Base-by-base conservation (phyloP, 2,113 vertebrate genomes). In the Etheostoma cragini region DNA sequence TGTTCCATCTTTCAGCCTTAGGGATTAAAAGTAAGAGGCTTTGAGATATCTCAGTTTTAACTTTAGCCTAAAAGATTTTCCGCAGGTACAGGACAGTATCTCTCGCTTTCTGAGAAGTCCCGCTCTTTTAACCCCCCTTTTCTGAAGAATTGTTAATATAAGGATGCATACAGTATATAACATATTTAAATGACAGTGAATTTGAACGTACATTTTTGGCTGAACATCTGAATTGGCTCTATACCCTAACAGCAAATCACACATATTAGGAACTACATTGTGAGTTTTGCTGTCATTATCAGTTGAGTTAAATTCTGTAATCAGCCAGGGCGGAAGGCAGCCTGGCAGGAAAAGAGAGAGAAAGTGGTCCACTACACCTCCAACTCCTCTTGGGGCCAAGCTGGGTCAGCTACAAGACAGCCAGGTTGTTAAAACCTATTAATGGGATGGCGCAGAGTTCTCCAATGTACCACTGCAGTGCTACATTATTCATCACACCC, bases 351-450 rank as follows among this genome's bases (percentile, higher is more conserved):
- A 81, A 82, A 85, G 76, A 86, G 57, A 84, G 75, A 61, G 67
- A 84, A 76, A 77, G 71, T 70, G 72, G 76, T 83, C 75, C 19
- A 81, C 78, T 69, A 84, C 72, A 89, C 83, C 88, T 78, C 64
- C 72, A 76, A 81, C 80, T 86, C 72, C 80, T 78, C 81, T 83
- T 26, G 78, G 84, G 85, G 82, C 86, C 65, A 61, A 81, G 88
- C 86, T 64, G 82, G 91, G 88, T 88, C 90, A 93, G 89, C 90
- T 91, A 87, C 87, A 88, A 90, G 87, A 87, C 83, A 76, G 68
- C 83, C 85, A 91, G 86, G 77, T 92, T 93, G 93, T 94, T 92
- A 91, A 94, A 92, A 91, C 76, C 91, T 83, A 93, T 94, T 93
- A 93, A 86, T 90, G 88, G 86, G 82, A 85, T 79, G 78, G 86